phyloP scores from a whole-genome alignment of 2,888 invertebrate species.

The Cephus nigrinus region DNA sequence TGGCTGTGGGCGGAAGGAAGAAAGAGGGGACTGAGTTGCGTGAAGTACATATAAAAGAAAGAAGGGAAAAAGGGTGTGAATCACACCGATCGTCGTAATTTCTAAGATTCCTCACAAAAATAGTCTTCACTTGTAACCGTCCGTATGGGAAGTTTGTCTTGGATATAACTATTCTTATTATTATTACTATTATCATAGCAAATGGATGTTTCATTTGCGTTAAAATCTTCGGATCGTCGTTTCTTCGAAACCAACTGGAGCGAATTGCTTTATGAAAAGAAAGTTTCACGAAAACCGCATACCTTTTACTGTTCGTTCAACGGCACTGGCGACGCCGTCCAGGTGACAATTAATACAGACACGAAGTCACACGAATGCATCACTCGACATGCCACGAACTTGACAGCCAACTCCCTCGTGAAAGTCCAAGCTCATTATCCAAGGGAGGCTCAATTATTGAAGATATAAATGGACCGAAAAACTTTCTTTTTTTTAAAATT shows the following conservation, averaged over 20 bases:
- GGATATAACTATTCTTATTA: background rate
- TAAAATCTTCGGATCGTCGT: background rate
- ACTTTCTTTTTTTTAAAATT: background rate
- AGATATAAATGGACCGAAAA: background rate
- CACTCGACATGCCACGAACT: background rate
- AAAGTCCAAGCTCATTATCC: background rate
- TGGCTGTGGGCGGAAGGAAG: background rate
- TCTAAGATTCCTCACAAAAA: background rate
- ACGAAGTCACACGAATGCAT: background rate
- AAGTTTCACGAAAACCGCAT: background rate
- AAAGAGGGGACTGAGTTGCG: background rate
- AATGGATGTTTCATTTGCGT: background rate
- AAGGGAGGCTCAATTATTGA: background rate
- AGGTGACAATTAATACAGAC: background rate
- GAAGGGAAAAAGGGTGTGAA: background rate
- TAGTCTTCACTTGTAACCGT: background rate
- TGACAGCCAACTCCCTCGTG: background rate
- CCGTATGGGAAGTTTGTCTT: background rate
- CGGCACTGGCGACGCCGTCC: background rate
- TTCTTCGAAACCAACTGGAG: background rate
- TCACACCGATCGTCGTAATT: background rate
- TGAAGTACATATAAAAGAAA: background rate
- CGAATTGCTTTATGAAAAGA: background rate
- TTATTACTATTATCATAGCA: background rate
- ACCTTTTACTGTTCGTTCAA: background rate